Evolutionary conservation across 1,140 invertebrate species (phyloP), one percentile per base, ranked within the genome.

Genomic region (Lepidurus apus): DNA sequence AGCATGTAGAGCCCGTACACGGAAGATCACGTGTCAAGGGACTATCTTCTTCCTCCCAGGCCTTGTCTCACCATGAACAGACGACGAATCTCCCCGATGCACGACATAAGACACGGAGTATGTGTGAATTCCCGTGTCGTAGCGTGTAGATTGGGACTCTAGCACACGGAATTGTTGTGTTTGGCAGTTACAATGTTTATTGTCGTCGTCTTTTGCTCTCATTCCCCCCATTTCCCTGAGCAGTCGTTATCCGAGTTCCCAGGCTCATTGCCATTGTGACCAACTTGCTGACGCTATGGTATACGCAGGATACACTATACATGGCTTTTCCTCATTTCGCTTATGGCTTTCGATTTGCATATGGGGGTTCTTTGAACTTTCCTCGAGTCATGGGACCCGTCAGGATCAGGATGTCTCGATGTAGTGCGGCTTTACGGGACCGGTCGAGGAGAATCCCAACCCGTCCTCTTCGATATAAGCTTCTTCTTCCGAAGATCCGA

Each of bases 341-440:
- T 65, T 21, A 65, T 65, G 53, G 21, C 17, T 65, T 65, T n/a
- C 53, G 53, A 65, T 65, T 65, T 65, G 53, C 53, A 65, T 65
- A 65, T 65, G 53, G 21, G 34, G 21, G 53, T 65, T 65, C 53
- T 17, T 65, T 65, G 53, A 65, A 65, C 53, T 65, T 65, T 65
- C 53, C 53, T 65, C 3, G 9, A 65, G 13, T 13, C 53, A 65
- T 9, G 53, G 13, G 53, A 21, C 17, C 21, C 53, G 53, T 17
- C 6, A n/a, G 53, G 13, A 65, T 65, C 21, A 34, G 34, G 34
- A 4, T 34, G 34, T 34, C 34, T 34, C 34, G 34, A 34, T 34
- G 34, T 34, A 34, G 34, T 34, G 34, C 34, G 34, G 26, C 26
- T 26, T 26, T 26, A 26, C 1, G 26, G 26, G 26, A 26, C 26